Percentiles rank a stretch among this genome's conserved stretches.
Evolutionary conservation across 2,113 vertebrate genomes (phyloP).

Genomic region (Agapornis roseicollis): DNA sequence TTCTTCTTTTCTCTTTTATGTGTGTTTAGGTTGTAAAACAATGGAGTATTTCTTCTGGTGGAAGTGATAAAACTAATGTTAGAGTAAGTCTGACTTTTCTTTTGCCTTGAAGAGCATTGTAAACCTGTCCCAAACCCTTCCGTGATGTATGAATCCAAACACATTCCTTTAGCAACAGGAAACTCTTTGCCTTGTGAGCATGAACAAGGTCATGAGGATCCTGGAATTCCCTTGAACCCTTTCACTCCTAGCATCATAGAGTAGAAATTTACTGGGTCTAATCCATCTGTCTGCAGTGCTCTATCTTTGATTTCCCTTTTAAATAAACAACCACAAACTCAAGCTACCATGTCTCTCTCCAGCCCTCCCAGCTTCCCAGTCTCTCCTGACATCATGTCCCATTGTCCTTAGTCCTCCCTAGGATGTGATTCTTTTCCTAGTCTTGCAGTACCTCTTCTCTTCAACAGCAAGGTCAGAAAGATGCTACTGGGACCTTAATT

Average conservation of each 20-base stretch:
- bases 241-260: not conserved
- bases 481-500: not conserved
- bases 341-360: not conserved
- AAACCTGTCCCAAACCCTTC: not conserved
- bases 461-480: not conserved
- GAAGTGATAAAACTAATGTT: slow-evolving; percentile 85
- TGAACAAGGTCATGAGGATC: not conserved
- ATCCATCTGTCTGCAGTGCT: not conserved
- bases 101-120: not conserved
- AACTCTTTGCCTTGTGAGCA: not conserved
- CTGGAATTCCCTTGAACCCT: not conserved
- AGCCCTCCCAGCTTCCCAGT: not conserved
- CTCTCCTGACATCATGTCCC: not conserved
- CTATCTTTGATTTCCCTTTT: not conserved
- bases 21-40: slow-evolving; percentile 78
- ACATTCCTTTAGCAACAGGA: not conserved
- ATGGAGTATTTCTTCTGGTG: slow-evolving; percentile 84
- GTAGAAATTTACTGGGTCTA: not conserved
- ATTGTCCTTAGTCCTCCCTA: not conserved
- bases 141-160: not conserved
- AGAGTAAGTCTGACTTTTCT: slow-evolving; percentile 69
- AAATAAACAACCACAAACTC: not conserved
- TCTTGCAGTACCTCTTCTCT: not conserved
- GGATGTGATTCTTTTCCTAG: not conserved
- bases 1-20: not conserved